phyloP scores from a whole-genome alignment of 2,888 invertebrate genomes.

The Acanthococcus lagerstroemiae region DNA sequence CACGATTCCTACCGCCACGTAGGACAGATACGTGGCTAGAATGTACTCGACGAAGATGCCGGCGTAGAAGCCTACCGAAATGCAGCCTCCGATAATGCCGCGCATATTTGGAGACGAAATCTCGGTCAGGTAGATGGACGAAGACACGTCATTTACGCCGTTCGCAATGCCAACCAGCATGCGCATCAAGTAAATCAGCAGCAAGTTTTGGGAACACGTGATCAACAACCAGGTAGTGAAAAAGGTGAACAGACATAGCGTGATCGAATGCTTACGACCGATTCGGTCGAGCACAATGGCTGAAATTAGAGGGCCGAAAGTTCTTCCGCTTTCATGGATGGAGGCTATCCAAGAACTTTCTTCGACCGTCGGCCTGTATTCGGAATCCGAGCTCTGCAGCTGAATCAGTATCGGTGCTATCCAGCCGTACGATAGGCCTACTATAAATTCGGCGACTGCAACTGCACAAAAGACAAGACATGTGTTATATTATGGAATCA shows the following conservation, averaged over 20 bases:
- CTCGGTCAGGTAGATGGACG: conserved; percentile 36
- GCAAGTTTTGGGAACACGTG: background rate
- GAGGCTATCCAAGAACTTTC: background rate
- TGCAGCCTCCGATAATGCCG: conserved; percentile 34
- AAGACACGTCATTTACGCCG: conserved; percentile 35
- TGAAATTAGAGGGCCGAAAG: background rate
- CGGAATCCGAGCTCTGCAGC: background rate
- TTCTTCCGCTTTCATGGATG: background rate
- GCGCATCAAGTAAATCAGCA: background rate
- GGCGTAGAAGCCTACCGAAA: conserved; percentile 35
- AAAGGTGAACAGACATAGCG: background rate
- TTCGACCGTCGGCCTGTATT: background rate
- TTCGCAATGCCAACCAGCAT: background rate
- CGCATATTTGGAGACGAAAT: conserved; percentile 34
- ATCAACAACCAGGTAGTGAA: background rate
- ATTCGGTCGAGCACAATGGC: background rate
- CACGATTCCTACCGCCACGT: conserved; percentile 31
- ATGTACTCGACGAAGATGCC: conserved; percentile 36
- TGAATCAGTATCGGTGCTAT: conserved; percentile 4
- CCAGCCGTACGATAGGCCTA: conserved; percentile 16
- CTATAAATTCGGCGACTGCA: conserved; percentile 4
- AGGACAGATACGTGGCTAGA: conserved; percentile 34
- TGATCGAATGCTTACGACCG: background rate
- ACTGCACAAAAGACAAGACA: background rate
- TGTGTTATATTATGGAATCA: too few species aligned